Base-by-base conservation (phyloP, 1,140 invertebrate species). In the Drosophila teissieri region DNA sequence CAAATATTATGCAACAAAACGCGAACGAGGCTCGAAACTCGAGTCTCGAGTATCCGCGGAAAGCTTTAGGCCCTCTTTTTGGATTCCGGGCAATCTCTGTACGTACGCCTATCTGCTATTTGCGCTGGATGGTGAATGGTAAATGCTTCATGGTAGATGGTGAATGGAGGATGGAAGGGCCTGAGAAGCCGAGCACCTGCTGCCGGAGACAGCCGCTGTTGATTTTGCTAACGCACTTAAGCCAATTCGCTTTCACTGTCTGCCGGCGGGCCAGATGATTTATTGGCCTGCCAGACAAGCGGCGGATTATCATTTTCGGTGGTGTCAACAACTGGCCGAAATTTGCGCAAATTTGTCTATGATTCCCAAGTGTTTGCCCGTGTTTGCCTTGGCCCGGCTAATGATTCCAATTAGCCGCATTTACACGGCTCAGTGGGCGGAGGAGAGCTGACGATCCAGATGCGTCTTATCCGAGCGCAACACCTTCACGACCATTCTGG, bases 261-360 rank as follows among this genome's bases (percentile, higher is more conserved):
- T 45, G 61, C 42, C 49, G 54, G 45, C 52, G 49, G 54, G 8
- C 64, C 61, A 65, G 73, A 84, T 84, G 81, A 84, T 84, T 84
- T 84, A 84, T 84, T 84, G 79, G 81, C 81, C 60, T 51, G 70
- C 36, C 63, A 79, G 62, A 31, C 51, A 49, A 53, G 80, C 34
- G 65, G 42, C 54, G 69, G 62, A 80, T 62, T 72, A 72, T 70
- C 65, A 70, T 69, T 46, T 45, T 15, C 42, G 19, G 58, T 56
- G 62, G 76, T 84, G 80, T 85, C 80, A 85, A 73, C 63, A 75
- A 79, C 62, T 77, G 81, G 51, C 77, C 69, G 36, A 60, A 84
- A 85, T 70, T 80, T 80, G 80, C 57, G 34, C 78, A 73, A 80
- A 77, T 81, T 80, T 81, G 78, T 85, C 81, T 73, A 80, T 83